A percentile compares a stretch with the other conserved stretches of the same genome.
These are phyloP conservation scores for Anhinga anhinga DNA, from an alignment of 2,113 vertebrate species.

Conservation along the genomic window DNA sequence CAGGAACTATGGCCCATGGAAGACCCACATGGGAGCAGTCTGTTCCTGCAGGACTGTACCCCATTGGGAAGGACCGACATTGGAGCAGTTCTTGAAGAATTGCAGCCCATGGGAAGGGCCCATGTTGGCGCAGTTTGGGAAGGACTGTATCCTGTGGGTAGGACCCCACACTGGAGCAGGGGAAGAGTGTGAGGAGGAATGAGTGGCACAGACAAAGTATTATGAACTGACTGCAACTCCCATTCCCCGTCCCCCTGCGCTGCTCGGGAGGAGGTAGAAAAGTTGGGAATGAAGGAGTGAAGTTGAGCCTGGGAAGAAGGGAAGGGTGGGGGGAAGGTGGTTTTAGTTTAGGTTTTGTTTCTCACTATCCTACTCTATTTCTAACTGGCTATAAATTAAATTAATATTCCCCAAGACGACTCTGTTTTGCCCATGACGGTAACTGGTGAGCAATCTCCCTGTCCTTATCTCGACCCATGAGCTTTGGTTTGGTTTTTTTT, in stretches of 20 bases:
- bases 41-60: not conserved
- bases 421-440: not conserved
- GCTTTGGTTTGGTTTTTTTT: not conserved
- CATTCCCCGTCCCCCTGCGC: not conserved
- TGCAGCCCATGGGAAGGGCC: not conserved
- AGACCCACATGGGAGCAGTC: not conserved
- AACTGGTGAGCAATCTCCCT: not conserved
- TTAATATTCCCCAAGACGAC: not conserved
- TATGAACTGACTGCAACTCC: not conserved
- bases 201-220: not conserved
- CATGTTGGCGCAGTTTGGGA: not conserved
- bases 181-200: not conserved
- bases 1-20: not conserved
- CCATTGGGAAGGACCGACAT: not conserved
- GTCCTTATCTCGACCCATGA: not conserved
- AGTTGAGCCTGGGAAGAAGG: not conserved
- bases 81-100: not conserved
- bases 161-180: rapidly evolving
- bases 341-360: not conserved
- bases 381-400: not conserved
- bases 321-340: not conserved
- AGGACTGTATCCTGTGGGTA: not conserved
- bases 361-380: not conserved
- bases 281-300: not conserved
- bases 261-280: rapidly evolving